These are phyloP conservation scores for Cinclus cinclus DNA, from an alignment of 2,113 vertebrate species.

Conservation along the genomic window DNA sequence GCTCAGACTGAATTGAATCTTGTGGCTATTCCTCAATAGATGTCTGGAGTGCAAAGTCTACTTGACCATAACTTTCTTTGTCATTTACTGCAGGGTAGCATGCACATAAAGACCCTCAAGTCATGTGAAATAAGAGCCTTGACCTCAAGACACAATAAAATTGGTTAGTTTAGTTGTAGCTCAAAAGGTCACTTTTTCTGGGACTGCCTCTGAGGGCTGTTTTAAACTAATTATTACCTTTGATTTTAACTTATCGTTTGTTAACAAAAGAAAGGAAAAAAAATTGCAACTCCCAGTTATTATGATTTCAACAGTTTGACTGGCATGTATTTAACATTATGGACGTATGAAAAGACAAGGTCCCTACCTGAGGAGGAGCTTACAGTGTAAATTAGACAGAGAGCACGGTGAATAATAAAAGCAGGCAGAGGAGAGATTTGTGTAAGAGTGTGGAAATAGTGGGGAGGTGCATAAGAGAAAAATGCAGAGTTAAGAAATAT, in stretches of 20 bases:
- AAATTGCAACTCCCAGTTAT: background rate
- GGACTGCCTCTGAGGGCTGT: slow-evolving; percentile 31
- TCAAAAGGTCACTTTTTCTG: slow-evolving; percentile 61
- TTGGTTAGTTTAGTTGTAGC: slow-evolving; percentile 44
- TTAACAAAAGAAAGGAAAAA: background rate
- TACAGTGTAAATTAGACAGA: slow-evolving; percentile 28
- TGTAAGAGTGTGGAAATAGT: background rate
- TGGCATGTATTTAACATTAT: slow-evolving; percentile 32
- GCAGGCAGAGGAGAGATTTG: background rate
- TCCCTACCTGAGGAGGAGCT: slow-evolving; percentile 42
- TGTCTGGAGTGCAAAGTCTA: slow-evolving; percentile 26
- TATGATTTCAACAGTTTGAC: slow-evolving; percentile 36
- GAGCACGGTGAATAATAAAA: slow-evolving; percentile 18
- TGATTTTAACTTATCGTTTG: slow-evolving; percentile 55
- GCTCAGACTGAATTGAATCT: slow-evolving; percentile 36
- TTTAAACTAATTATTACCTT: slow-evolving; percentile 64
- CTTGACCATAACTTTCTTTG: slow-evolving; percentile 47
- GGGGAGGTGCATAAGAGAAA: background rate
- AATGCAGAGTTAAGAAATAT: slow-evolving; percentile 1
- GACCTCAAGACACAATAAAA: slow-evolving; percentile 59
- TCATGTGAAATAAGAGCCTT: slow-evolving; percentile 57
- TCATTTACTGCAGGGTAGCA: slow-evolving; percentile 37
- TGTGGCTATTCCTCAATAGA: background rate
- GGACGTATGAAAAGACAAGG: slow-evolving; percentile 8
- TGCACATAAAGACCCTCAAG: slow-evolving; percentile 49